A percentile compares a stretch with the other conserved stretches of the same genome.
Evolutionary conservation across 2,113 vertebrate species (phyloP).

Genomic region (Mobula birostris): DNA sequence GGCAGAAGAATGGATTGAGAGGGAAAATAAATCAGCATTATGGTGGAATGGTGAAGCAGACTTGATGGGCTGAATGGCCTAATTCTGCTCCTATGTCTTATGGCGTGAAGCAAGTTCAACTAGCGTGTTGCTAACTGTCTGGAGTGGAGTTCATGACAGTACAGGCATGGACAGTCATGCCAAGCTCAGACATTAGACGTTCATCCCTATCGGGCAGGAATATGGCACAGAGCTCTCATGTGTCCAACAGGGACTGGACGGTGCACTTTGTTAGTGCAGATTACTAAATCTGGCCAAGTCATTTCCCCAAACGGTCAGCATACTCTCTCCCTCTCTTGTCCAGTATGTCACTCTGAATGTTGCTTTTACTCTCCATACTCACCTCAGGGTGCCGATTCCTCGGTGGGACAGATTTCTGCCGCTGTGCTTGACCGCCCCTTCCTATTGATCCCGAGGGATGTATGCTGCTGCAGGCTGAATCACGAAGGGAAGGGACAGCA

Average conservation of each 20-base stretch:
- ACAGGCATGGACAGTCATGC: no score
- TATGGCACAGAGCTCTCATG: not conserved
- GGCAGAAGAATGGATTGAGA: no score
- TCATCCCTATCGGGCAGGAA: not conserved
- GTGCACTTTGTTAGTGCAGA: not conserved
- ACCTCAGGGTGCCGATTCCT: no score
- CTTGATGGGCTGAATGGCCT: no score
- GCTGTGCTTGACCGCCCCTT: not conserved
- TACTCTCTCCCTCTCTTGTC: not conserved
- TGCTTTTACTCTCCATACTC: not conserved
- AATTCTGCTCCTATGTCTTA: no score
- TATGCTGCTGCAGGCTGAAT: not conserved
- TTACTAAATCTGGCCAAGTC: not conserved
- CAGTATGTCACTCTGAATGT: not conserved
- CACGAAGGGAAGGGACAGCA: not conserved
- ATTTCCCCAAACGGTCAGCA: not conserved
- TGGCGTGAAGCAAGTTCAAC: no score
- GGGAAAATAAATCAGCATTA: no score
- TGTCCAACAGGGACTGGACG: not conserved
- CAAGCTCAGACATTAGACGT: not conserved
- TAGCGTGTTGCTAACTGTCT: not conserved
- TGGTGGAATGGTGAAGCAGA: no score
- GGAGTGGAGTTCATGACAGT: not conserved
- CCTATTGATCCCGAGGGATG: not conserved
- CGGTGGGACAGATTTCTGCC: no score